Conservation (phyloP, 2,797 vertebrate species). For the Sebastes vulpes region DNA sequence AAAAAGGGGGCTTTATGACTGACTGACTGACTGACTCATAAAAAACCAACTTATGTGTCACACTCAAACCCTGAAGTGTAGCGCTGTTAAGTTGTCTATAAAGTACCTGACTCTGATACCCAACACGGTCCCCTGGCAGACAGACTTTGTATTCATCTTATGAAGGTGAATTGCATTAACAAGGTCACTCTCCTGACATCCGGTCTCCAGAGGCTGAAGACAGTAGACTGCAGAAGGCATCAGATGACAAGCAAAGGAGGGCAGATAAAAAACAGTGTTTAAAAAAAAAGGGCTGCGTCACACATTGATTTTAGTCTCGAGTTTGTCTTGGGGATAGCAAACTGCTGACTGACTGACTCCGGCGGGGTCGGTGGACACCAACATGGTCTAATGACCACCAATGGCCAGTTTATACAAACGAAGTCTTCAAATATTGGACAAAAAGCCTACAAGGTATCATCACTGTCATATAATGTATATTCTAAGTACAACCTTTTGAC, state of each 20-base stretch:
- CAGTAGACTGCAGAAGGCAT: conserved; percentile 43
- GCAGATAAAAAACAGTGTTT: conserved; percentile 19
- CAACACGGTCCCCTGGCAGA: conserved; percentile 13
- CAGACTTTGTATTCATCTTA: conserved; percentile 53
- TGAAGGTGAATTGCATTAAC: conserved; percentile 60
- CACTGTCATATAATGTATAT: not conserved
- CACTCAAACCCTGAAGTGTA: not conserved
- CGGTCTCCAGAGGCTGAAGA: conserved; percentile 39
- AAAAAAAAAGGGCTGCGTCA: conserved; percentile 2
- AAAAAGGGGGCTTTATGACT: conserved; percentile 3
- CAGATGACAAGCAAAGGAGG: conserved; percentile 52
- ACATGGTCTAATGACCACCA: not conserved
- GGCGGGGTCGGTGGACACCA: not conserved
- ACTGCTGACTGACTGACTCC: not conserved
- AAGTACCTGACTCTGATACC: conserved; percentile 36
- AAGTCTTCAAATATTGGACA: not conserved
- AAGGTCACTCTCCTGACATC: conserved; percentile 61
- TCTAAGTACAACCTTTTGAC: not conserved
- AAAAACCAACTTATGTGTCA: not conserved
- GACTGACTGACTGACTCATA: not conserved
- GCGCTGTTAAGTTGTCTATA: conserved; percentile 29
- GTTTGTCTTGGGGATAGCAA: conserved; percentile 32
- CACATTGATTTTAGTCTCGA: conserved; percentile 36
- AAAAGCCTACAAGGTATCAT: not conserved
- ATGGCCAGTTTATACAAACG: not conserved